phyloP scores from a whole-genome alignment of 2,797 vertebrate genomes.

The Paedocypris micromegethes region DNA sequence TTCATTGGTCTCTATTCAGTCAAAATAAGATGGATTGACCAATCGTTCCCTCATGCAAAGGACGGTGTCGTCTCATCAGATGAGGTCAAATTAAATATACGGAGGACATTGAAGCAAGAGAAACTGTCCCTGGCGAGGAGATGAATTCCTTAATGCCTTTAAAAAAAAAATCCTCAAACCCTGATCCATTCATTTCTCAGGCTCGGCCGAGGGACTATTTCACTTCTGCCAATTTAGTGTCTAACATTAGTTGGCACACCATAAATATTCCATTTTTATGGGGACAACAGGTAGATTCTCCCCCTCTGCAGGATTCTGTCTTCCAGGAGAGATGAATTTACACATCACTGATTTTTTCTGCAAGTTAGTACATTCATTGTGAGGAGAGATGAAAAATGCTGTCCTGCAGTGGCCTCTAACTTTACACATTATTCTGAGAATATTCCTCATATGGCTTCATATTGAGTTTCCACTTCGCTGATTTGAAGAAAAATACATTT shows the following conservation, averaged over 20 bases:
- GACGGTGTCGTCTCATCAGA: slow-evolving; percentile 31
- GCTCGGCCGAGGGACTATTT: no score
- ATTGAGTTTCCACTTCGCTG: slow-evolving; percentile 12
- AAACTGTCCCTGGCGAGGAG: neutral
- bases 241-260: neutral
- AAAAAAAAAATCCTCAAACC: neutral
- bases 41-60: slow-evolving; percentile 34
- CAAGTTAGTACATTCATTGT: slow-evolving; percentile 31
- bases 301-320: slow-evolving; percentile 29
- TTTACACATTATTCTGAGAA: slow-evolving; percentile 26
- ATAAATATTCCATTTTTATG: neutral
- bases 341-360: slow-evolving; percentile 29
- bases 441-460: slow-evolving; percentile 17
- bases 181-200: no score
- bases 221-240: neutral
- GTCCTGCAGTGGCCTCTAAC: slow-evolving; percentile 8
- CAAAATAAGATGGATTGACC: slow-evolving; percentile 40
- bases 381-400: slow-evolving; percentile 5
- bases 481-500: slow-evolving; percentile 14
- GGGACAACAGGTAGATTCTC: slow-evolving; percentile 14
- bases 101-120: slow-evolving; percentile 18
- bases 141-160: neutral
- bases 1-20: slow-evolving; percentile 47
- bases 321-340: slow-evolving; percentile 32
- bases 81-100: slow-evolving; percentile 36